A percentile compares a stretch with the other conserved stretches of the same genome.
These are phyloP conservation scores for Peromyscus nudipes DNA, from an alignment of 2,797 vertebrate species.

Conservation along the genomic window DNA sequence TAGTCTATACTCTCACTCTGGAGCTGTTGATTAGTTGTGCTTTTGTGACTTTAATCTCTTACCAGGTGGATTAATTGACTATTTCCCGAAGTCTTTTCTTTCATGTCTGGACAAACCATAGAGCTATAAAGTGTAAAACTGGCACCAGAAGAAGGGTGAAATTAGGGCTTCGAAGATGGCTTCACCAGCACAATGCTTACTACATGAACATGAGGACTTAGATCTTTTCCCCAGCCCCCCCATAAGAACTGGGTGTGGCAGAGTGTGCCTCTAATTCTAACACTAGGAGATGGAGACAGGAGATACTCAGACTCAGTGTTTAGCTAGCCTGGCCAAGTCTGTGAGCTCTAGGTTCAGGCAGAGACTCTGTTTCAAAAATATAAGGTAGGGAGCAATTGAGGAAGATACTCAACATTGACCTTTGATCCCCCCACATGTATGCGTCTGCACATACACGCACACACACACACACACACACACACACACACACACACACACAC, in stretches of 20 bases:
- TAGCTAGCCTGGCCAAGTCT: neutral
- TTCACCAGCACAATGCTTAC: neutral
- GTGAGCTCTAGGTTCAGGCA: neutral
- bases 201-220: neutral
- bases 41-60: neutral
- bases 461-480: neutral
- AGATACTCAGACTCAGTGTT: neutral
- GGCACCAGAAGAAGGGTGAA: neutral
- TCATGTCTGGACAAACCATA: neutral
- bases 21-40: neutral
- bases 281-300: neutral
- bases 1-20: neutral
- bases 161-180: neutral
- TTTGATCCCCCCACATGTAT: neutral
- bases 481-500: neutral
- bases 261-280: too few species aligned
- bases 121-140: neutral
- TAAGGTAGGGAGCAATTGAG: neutral
- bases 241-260: neutral
- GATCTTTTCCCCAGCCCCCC: too few species aligned
- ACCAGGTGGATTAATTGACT: neutral
- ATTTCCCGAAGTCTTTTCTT: slow-evolving; percentile 32
- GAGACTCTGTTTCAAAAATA: neutral
- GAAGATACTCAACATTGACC: neutral
- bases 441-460: neutral